Base-by-base conservation (phyloP, 2,797 vertebrate genomes). In the Podargus strigoides region DNA sequence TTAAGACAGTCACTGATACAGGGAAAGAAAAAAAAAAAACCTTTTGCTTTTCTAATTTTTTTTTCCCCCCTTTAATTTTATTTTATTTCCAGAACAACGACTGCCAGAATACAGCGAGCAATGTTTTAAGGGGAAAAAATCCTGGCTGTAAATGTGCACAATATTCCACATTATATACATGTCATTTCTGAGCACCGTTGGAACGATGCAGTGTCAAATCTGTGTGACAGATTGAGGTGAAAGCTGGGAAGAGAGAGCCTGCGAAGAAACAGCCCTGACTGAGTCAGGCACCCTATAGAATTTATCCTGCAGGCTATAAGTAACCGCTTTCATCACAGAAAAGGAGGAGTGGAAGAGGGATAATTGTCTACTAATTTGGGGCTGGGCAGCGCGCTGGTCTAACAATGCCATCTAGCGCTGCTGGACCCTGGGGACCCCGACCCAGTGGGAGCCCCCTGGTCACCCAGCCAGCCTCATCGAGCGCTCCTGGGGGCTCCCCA, bases 171-270 rank as follows among this genome's bases (percentile, higher is more conserved):
- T 99, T 99, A 99, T 99, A 99, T 99, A 98, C 98, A 98, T 99
- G 99, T 99, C 99, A 99, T 98, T 98, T 98, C 98, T 97, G 98
- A 98, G 98, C 98, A 98, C 98, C 97, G 98, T 98, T 98, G 98
- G 98, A 99, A 98, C 98, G 98, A 99, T 98, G 98, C 97, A 96
- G 99, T 99, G 99, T 99, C 99, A 99, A 99, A 99, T 99, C 99
- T 99, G 98, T 98, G 98, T 99, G 99, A 99, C 99, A 99, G 99
- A 99, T 99, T 99, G 99, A 99, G 99, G 99, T 99, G 99, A 99
- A 99, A 97, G 98, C 98, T 98, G 98, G 98, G 97, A 98, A 98
- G 98, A 98, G 98, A 97, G 98, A 98, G 98, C 98, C 98, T 98
- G 98, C 97, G 98, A 98, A 98, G 98, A 98, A 98, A 97, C 98